These are phyloP conservation scores for Melanaphis sacchari DNA, from an alignment of 1,140 invertebrate species.

Conservation along the genomic window DNA sequence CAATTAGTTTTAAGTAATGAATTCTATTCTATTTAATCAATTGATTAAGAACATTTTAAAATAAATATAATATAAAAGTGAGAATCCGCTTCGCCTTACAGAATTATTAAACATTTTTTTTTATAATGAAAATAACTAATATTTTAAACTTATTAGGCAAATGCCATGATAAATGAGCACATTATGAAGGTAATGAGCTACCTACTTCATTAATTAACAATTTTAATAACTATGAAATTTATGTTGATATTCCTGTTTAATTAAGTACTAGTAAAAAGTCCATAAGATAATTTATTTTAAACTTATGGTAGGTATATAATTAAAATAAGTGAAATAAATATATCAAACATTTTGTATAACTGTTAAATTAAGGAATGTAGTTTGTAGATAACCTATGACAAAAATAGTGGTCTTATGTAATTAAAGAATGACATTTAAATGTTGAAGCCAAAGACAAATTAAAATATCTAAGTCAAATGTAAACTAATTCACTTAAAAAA, in stretches of 20 bases:
- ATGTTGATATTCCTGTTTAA: neutral
- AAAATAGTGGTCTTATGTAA: neutral
- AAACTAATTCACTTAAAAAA: neutral
- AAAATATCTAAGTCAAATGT: neutral
- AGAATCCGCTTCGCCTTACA: neutral
- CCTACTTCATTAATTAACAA: neutral
- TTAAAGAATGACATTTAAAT: constrained; percentile 19
- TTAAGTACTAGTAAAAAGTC: neutral
- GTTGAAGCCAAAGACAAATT: neutral
- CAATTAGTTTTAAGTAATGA: neutral
- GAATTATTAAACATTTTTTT: neutral
- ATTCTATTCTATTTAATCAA: neutral
- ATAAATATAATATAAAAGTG: neutral
- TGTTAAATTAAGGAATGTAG: neutral
- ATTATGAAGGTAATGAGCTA: neutral
- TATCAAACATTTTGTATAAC: neutral
- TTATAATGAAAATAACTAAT: neutral
- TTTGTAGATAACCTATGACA: neutral
- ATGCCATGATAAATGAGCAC: neutral
- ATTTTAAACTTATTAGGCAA: neutral
- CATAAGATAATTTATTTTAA: neutral
- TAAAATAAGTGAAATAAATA: neutral
- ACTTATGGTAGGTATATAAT: neutral
- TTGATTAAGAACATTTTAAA: neutral
- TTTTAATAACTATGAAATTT: neutral